These are phyloP conservation scores for Lithosia quadra DNA, from an alignment of 2,888 invertebrate genomes.

Conservation along the genomic window DNA sequence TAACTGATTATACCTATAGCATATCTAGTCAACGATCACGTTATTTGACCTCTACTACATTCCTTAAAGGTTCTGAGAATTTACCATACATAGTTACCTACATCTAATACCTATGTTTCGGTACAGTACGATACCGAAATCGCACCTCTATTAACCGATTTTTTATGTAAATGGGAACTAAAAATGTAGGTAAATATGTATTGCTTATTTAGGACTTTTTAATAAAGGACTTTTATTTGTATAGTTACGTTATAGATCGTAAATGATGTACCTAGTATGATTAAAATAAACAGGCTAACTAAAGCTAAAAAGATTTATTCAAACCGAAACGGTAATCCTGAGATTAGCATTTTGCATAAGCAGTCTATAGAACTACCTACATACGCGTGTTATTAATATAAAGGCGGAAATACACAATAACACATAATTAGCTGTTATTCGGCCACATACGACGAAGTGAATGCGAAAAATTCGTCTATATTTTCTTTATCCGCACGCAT, in stretches of 20 bases:
- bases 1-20: constrained; percentile 32
- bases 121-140: background rate
- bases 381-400: background rate
- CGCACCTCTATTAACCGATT: background rate
- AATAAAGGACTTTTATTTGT: background rate
- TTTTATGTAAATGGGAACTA: background rate
- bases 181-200: no score
- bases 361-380: no score
- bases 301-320: background rate
- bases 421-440: no score
- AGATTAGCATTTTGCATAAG: background rate
- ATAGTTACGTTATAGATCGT: background rate
- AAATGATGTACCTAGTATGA: background rate
- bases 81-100: background rate
- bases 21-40: constrained; percentile 32
- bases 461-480: no score
- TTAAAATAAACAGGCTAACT: background rate
- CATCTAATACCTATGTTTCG: background rate
- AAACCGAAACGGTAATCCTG: background rate
- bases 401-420: background rate
- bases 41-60: constrained; percentile 34
- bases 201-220: background rate
- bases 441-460: no score
- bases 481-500: no score
- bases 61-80: constrained; percentile 11